These are phyloP conservation scores for Gymnorhina tibicen DNA, from an alignment of 2,113 vertebrate genomes.

Conservation along the genomic window DNA sequence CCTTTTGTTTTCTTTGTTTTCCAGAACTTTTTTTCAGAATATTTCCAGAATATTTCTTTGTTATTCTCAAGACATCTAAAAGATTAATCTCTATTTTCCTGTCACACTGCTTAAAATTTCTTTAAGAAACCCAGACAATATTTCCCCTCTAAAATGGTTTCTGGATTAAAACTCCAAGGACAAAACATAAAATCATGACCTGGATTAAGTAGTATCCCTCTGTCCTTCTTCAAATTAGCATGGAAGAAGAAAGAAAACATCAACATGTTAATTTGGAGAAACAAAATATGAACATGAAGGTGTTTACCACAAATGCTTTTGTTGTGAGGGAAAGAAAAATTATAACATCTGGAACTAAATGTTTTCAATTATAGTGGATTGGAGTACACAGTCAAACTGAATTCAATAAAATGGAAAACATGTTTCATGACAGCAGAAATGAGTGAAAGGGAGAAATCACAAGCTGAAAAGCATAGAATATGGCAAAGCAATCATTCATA, in stretches of 20 bases:
- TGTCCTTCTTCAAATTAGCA: neutral
- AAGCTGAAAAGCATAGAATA: neutral
- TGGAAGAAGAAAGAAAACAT: neutral
- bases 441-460: neutral
- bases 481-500: neutral
- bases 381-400: neutral
- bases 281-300: neutral
- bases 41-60: neutral
- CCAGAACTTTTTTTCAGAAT: neutral
- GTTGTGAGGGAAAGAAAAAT: neutral
- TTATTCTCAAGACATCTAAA: neutral
- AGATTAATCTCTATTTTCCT: neutral
- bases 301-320: neutral
- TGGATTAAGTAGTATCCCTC: neutral
- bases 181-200: neutral
- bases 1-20: neutral
- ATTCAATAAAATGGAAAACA: conserved; percentile 14
- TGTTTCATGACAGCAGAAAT: neutral
- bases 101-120: neutral
- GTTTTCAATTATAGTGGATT: neutral
- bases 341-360: neutral
- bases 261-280: neutral
- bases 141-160: neutral
- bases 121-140: neutral
- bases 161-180: neutral